Evolutionary conservation across 2,888 invertebrate genomes (phyloP).

Genomic region (Trimorus sp.): DNA sequence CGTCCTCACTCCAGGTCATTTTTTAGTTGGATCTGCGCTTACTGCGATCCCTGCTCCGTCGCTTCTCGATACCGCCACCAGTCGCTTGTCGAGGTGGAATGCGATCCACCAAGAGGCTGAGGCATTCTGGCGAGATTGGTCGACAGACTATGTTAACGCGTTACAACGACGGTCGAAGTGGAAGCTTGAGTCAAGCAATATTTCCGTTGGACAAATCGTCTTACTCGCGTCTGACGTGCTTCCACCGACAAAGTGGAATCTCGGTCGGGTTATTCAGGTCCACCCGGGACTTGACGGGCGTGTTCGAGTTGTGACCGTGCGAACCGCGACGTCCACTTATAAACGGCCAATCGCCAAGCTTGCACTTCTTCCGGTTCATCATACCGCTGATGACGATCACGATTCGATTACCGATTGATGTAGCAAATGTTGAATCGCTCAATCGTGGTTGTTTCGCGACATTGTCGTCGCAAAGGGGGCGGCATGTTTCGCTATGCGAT

Average conservation of each 20-base stretch:
- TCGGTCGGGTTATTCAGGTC: constrained; percentile 1
- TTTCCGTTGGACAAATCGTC: background rate
- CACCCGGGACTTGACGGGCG: constrained; percentile 16
- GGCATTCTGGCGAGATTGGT: background rate
- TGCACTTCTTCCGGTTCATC: background rate
- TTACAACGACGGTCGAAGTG: background rate
- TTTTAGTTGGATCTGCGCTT: background rate
- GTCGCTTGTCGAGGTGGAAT: background rate
- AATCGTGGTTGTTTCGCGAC: too few species aligned
- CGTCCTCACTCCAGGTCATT: background rate
- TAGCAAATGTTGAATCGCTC: too few species aligned
- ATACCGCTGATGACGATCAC: too few species aligned
- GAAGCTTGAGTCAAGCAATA: background rate
- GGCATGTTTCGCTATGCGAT: too few species aligned
- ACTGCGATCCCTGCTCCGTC: background rate
- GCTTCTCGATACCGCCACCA: background rate
- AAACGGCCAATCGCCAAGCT: constrained; percentile 2
- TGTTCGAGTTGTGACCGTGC: background rate
- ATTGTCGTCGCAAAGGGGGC: too few species aligned
- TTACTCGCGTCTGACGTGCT: background rate
- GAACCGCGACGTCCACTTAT: constrained; percentile 5
- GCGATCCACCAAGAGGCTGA: background rate
- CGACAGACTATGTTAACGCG: background rate
- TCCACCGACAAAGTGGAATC: constrained; percentile 19
- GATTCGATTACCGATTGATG: too few species aligned